These are phyloP conservation scores for Brachyhypopomus gauderio DNA, from an alignment of 2,113 vertebrate species.

Conservation along the genomic window DNA sequence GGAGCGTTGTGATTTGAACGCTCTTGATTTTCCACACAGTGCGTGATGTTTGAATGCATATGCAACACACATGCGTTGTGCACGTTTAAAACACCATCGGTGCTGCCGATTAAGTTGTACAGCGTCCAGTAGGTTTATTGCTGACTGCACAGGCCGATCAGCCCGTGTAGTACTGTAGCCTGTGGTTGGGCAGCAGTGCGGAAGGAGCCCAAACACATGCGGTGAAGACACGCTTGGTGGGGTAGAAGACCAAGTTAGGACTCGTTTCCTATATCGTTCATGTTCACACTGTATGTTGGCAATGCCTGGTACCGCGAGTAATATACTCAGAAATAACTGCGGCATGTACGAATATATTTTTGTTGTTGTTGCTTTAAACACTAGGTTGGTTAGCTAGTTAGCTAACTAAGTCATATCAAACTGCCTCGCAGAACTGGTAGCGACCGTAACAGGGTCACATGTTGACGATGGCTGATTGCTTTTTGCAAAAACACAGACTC, in stretches of 20 bases:
- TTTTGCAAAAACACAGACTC: not conserved
- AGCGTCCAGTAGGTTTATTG: not conserved
- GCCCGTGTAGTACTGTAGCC: not conserved
- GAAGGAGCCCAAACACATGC: not conserved
- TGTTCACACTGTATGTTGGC: not conserved
- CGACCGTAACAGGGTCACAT: not conserved
- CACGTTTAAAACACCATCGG: too few relatives aligned
- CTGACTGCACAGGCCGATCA: not conserved
- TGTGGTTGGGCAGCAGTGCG: slow-evolving; percentile 29
- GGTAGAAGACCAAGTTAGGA: not conserved
- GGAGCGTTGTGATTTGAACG: too few relatives aligned
- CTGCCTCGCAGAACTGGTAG: not conserved
- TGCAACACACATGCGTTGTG: not conserved
- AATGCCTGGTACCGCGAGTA: too few relatives aligned
- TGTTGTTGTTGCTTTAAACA: not conserved
- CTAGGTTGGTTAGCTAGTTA: too few relatives aligned
- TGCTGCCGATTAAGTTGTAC: not conserved
- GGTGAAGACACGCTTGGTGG: not conserved
- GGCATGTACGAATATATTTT: not conserved
- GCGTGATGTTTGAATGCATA: not conserved
- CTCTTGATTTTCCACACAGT: not conserved
- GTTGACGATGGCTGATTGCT: not conserved
- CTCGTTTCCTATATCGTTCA: too few relatives aligned
- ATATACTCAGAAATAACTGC: not conserved
- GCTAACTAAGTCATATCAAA: not conserved